These are phyloP conservation scores for Diadegma fenestrale DNA, from an alignment of 2,888 invertebrate genomes.

Conservation along the genomic window DNA sequence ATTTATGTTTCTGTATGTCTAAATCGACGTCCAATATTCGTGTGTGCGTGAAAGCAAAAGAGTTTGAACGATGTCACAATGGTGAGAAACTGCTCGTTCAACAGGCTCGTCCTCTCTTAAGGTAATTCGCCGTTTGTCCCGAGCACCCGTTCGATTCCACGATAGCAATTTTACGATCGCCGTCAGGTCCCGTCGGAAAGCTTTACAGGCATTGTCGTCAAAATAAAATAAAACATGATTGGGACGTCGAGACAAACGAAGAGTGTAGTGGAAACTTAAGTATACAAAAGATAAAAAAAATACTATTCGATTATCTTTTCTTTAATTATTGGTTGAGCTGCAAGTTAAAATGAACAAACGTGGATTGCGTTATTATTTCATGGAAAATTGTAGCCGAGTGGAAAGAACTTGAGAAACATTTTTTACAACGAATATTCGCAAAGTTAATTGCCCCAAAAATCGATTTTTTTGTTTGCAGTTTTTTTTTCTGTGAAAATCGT, in stretches of 20 bases:
- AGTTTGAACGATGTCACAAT: conserved; percentile 68
- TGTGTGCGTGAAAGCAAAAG: conserved; percentile 46
- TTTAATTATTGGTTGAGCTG: conserved; percentile 19
- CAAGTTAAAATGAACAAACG: not conserved
- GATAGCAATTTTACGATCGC: conserved; percentile 73
- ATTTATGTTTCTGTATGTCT: conserved; percentile 5
- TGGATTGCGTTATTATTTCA: not conserved
- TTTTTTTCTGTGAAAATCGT: not conserved
- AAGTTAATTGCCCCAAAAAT: not conserved
- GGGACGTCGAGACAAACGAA: conserved; percentile 8
- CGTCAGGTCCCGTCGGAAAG: conserved; percentile 51
- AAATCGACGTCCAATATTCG: conserved; percentile 20
- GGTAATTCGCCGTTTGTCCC: conserved; percentile 75
- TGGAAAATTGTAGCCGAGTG: not conserved
- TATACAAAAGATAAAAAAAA: conserved; percentile 14
- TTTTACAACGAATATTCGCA: not conserved
- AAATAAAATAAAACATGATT: conserved; percentile 46
- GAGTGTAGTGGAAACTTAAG: conserved; percentile 2
- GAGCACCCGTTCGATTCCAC: conserved; percentile 70
- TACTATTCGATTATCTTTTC: conserved; percentile 31
- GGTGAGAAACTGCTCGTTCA: conserved; percentile 71
- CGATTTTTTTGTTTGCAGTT: not conserved
- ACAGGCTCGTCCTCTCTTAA: conserved; percentile 58
- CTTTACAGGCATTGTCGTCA: conserved; percentile 28
- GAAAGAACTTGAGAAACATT: not conserved